phyloP scores from a whole-genome alignment of 2,888 invertebrate species.

The Sthenelais limicola region DNA sequence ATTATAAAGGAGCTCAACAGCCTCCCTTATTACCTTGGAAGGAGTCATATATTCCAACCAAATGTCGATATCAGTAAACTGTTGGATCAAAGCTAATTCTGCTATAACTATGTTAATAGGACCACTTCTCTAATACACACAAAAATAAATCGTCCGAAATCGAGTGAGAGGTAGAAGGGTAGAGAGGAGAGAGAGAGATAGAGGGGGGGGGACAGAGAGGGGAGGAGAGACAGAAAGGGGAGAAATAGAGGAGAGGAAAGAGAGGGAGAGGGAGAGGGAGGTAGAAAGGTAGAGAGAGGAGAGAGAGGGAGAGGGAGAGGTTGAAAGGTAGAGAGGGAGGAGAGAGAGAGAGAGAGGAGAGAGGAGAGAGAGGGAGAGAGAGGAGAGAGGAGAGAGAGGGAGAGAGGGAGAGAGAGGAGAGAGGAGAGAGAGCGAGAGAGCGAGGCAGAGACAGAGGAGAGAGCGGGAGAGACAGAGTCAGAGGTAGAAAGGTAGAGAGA shows the following conservation, averaged over 20 bases:
- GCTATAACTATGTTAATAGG: too few species aligned
- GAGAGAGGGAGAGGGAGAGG: neutral
- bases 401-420: neutral
- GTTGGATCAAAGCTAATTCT: too few species aligned
- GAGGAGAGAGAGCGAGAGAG: neutral
- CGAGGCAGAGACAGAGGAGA: neutral
- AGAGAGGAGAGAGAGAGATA: neutral
- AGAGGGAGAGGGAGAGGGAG: neutral
- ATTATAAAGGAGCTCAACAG: too few species aligned
- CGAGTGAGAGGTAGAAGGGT: neutral
- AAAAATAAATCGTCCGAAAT: neutral
- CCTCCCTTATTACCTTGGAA: too few species aligned
- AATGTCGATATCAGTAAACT: too few species aligned
- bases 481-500: neutral
- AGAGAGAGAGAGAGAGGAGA: constrained; percentile 5
- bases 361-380: neutral
- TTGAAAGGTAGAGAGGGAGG: neutral
- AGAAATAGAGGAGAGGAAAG: neutral
- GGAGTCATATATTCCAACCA: too few species aligned
- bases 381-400: neutral
- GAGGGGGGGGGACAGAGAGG: neutral
- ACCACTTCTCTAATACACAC: too few species aligned
- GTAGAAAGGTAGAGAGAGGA: neutral
- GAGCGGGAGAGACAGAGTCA: too few species aligned
- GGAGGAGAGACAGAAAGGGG: neutral